Evolutionary conservation across 2,888 invertebrate species (phyloP).

Genomic region (Notodonta dromedarius): DNA sequence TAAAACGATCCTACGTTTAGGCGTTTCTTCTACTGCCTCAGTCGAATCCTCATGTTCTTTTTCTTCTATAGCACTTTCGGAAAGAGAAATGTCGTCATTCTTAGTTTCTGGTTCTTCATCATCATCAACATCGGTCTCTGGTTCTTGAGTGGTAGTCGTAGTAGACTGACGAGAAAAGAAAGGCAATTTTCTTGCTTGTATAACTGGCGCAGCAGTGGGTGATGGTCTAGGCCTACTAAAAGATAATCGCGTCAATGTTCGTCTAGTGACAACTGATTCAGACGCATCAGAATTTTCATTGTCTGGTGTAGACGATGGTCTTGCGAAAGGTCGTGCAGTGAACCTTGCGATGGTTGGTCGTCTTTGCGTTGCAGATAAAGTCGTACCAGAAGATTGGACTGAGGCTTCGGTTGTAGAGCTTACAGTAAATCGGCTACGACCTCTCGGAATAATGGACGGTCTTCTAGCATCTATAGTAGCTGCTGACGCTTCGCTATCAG

Average conservation of each 20-base stretch:
- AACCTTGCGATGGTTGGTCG: slow-evolving; percentile 71
- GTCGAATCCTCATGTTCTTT: slow-evolving; percentile 68
- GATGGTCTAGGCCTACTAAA: slow-evolving; percentile 58
- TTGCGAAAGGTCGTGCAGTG: slow-evolving; percentile 73
- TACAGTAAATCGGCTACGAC: slow-evolving; percentile 63
- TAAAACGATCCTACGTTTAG: slow-evolving; percentile 56
- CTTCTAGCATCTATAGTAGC: slow-evolving; percentile 69
- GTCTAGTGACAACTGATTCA: slow-evolving; percentile 48
- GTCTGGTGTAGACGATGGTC: slow-evolving; percentile 42
- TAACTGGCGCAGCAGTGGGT: slow-evolving; percentile 38
- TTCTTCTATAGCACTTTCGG: slow-evolving; percentile 79
- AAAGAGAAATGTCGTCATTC: slow-evolving; percentile 71
- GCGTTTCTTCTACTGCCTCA: slow-evolving; percentile 44
- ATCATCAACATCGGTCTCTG: slow-evolving; percentile 41
- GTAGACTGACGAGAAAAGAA: slow-evolving; percentile 59
- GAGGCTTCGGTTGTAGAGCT: slow-evolving; percentile 57
- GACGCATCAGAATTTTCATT: slow-evolving; percentile 23
- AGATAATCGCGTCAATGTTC: slow-evolving; percentile 54
- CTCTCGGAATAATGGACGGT: slow-evolving; percentile 63
- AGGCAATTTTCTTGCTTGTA: slow-evolving; percentile 63
- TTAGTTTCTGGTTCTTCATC: slow-evolving; percentile 65
- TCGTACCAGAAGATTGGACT: slow-evolving; percentile 42
- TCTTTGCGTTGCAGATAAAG: slow-evolving; percentile 49
- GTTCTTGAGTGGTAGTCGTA: slow-evolving; percentile 46
- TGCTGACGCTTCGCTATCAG: slow-evolving; percentile 73